phyloP scores from a whole-genome alignment of 2,113 vertebrate genomes.

The Ctenodactylus gundi region DNA sequence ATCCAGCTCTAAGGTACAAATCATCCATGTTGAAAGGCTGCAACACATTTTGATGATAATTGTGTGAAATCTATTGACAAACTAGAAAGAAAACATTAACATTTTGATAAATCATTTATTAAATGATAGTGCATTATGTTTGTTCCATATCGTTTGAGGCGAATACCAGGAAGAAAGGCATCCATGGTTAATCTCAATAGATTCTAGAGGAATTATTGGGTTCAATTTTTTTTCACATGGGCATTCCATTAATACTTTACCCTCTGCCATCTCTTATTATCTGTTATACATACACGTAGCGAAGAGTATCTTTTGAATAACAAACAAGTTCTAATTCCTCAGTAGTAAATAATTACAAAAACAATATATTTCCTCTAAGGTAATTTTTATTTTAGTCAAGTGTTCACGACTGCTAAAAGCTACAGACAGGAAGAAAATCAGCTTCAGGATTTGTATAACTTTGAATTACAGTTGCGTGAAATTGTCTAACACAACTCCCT shows the following conservation, averaged over 20 bases:
- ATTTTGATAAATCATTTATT: not conserved
- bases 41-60: not conserved
- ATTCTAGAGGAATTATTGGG: not conserved
- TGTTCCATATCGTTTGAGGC: not conserved
- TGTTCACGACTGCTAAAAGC: not conserved
- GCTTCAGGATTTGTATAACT: not conserved
- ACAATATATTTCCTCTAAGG: not conserved
- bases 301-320: slow-evolving; percentile 26
- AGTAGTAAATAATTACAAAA: slow-evolving; percentile 33
- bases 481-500: not conserved
- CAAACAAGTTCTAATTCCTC: slow-evolving; percentile 4
- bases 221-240: not conserved
- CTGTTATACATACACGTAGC: not conserved
- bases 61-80: slow-evolving; percentile 8
- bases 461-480: not conserved
- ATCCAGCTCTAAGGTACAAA: not conserved
- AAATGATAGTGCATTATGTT: not conserved
- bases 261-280: not conserved
- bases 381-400: slow-evolving; percentile 29
- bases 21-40: not conserved
- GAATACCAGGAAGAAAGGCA: not conserved
- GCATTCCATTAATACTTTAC: not conserved
- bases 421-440: slow-evolving; percentile 2
- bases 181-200: not conserved
- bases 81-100: not conserved